Percentiles rank a stretch among this genome's conserved stretches.
Conservation (phyloP, 2,797 vertebrate genomes). For the Erethizon dorsatum region DNA sequence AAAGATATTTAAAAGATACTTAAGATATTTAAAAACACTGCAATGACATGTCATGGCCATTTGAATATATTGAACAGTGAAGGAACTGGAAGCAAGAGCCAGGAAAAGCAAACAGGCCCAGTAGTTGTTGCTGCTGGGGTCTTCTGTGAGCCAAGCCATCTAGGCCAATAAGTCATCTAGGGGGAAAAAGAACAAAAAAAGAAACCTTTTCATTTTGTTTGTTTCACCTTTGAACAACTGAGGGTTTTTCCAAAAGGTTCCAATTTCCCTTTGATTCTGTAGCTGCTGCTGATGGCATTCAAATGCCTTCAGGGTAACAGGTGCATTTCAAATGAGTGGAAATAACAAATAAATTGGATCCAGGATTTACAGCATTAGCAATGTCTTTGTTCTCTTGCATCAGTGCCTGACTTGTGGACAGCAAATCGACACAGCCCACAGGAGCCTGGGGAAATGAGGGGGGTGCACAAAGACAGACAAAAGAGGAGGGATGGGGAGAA, state of each 20-base stretch:
- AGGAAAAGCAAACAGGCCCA: not conserved
- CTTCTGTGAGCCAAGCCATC: not conserved
- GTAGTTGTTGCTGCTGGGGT: not conserved
- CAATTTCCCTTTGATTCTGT: constrained; percentile 76
- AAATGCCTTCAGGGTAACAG: constrained; percentile 81
- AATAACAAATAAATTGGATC: constrained; percentile 87
- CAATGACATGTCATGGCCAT: not conserved
- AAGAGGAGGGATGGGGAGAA: not conserved
- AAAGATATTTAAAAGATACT: not conserved
- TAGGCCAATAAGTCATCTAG: constrained; percentile 43
- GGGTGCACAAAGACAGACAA: not conserved
- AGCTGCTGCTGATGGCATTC: constrained; percentile 65
- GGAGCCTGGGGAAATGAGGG: not conserved
- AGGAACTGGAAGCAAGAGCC: not conserved
- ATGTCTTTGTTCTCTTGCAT: constrained; percentile 78
- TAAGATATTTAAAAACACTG: not conserved
- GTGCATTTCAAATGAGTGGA: constrained; percentile 84
- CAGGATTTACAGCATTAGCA: constrained; percentile 82
- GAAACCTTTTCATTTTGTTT: not conserved
- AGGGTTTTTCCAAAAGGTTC: constrained; percentile 71
- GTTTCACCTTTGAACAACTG: constrained; percentile 60
- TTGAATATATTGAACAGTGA: not conserved
- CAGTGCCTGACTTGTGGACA: constrained; percentile 49
- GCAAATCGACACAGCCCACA: not conserved
- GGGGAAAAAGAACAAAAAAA: not conserved